Evolutionary conservation across 2,888 invertebrate species (phyloP).

Genomic region (Andrena haemorrhoa): DNA sequence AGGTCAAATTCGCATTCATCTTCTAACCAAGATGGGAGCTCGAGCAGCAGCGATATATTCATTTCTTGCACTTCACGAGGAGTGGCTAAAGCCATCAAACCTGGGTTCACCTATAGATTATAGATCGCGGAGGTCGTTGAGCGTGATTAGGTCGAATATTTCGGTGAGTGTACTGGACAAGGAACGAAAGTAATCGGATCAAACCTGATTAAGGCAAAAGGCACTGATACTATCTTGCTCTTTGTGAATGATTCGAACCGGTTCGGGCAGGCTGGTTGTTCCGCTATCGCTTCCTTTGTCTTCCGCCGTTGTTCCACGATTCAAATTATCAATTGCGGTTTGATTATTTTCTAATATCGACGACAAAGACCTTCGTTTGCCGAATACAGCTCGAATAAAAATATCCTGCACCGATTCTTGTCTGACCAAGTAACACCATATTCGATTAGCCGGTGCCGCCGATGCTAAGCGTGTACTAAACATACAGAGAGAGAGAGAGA

Average conservation of each 20-base stretch:
- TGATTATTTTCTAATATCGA: slow-evolving; percentile 86
- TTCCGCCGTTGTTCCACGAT: slow-evolving; percentile 78
- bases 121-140: not conserved
- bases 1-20: slow-evolving; percentile 99
- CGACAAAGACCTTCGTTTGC: slow-evolving; percentile 89
- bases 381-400: slow-evolving; percentile 98
- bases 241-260: slow-evolving; percentile 98
- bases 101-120: slow-evolving; percentile 88
- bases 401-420: slow-evolving; percentile 97
- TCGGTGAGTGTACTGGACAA: not conserved
- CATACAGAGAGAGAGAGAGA: not conserved
- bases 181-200: not conserved
- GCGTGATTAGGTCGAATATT: not conserved
- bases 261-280: slow-evolving; percentile 88
- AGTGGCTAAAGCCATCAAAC: slow-evolving; percentile 96
- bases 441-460: slow-evolving; percentile 91
- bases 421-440: slow-evolving; percentile 97
- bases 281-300: slow-evolving; percentile 83
- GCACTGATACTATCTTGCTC: slow-evolving; percentile 99
- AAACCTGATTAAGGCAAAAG: slow-evolving; percentile 98
- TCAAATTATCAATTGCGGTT: slow-evolving; percentile 76
- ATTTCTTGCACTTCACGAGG: slow-evolving; percentile 99
- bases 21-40: slow-evolving; percentile 97
- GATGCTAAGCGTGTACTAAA: slow-evolving; percentile 88
- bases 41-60: slow-evolving; percentile 96